Evolutionary conservation across 2,797 vertebrate species (phyloP).

Genomic region (Scolopax rusticola): DNA sequence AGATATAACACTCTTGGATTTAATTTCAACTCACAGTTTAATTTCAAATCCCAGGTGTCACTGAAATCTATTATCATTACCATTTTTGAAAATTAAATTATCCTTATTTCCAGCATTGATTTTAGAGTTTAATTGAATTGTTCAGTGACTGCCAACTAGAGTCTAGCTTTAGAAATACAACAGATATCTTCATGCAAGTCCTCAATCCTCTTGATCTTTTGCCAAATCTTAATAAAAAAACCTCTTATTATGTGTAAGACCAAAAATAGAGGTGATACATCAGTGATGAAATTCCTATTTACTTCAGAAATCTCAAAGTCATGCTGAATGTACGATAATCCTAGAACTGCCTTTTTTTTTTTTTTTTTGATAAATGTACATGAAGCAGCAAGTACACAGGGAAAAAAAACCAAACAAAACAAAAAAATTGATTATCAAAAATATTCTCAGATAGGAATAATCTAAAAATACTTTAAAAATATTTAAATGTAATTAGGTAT

Average conservation of each 20-base stretch:
- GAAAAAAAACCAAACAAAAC: background rate
- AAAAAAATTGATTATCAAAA: background rate
- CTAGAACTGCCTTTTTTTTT: background rate
- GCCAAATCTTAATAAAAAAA: background rate
- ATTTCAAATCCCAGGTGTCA: slow-evolving; percentile 31
- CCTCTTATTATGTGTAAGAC: background rate
- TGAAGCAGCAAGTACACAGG: background rate
- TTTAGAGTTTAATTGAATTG: slow-evolving; percentile 18
- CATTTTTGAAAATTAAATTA: slow-evolving; percentile 25
- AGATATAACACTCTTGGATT: background rate
- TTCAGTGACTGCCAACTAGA: background rate
- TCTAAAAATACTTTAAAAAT: background rate
- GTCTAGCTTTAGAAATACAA: slow-evolving; percentile 12
- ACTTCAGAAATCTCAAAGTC: background rate
- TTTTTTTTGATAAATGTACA: background rate
- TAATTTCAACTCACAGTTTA: background rate
- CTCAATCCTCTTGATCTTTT: background rate
- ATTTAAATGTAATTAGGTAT: background rate
- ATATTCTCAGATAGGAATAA: background rate
- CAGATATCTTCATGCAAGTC: background rate
- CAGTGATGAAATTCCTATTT: background rate
- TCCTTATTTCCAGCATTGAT: background rate
- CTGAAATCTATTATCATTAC: background rate
- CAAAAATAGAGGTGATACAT: background rate
- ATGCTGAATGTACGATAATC: background rate